Evolutionary conservation across 2,888 invertebrate genomes (phyloP).

Genomic region (Branchellion lobata): DNA sequence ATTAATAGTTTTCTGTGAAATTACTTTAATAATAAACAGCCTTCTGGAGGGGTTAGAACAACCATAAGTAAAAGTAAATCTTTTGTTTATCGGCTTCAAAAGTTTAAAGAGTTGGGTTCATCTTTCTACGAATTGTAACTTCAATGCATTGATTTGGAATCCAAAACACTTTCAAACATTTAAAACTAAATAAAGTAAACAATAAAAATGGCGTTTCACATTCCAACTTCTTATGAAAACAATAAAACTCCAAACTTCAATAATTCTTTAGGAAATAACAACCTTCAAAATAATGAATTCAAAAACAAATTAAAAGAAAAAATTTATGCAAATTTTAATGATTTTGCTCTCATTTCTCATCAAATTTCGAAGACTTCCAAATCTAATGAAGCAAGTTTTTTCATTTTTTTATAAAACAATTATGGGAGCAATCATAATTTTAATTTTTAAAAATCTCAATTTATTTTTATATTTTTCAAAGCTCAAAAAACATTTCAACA

Average conservation of each 20-base stretch:
- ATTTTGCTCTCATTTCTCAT: background rate
- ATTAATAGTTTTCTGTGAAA: too few relatives aligned
- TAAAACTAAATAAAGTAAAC: background rate
- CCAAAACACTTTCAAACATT: too few relatives aligned
- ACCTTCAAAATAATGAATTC: background rate
- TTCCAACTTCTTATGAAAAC: background rate
- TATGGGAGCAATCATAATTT: too few relatives aligned
- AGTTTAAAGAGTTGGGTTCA: too few relatives aligned
- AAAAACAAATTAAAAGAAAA: conserved; percentile 20
- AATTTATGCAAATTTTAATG: conserved; percentile 4
- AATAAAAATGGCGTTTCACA: background rate
- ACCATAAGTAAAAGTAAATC: too few relatives aligned
- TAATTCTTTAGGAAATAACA: background rate
- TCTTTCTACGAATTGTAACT: too few relatives aligned
- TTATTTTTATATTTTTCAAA: background rate
- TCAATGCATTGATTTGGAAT: too few relatives aligned
- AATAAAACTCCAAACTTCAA: background rate
- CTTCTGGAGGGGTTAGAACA: too few relatives aligned
- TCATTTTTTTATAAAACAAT: too few relatives aligned
- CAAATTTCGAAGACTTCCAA: background rate
- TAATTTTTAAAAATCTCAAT: background rate
- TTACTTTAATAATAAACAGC: too few relatives aligned
- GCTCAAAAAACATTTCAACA: background rate
- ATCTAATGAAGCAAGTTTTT: conserved; percentile 8
- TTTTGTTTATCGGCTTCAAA: too few relatives aligned